Evolutionary conservation across 1,140 invertebrate species (phyloP).

Genomic region (Trichomalopsis sarcophagae): DNA sequence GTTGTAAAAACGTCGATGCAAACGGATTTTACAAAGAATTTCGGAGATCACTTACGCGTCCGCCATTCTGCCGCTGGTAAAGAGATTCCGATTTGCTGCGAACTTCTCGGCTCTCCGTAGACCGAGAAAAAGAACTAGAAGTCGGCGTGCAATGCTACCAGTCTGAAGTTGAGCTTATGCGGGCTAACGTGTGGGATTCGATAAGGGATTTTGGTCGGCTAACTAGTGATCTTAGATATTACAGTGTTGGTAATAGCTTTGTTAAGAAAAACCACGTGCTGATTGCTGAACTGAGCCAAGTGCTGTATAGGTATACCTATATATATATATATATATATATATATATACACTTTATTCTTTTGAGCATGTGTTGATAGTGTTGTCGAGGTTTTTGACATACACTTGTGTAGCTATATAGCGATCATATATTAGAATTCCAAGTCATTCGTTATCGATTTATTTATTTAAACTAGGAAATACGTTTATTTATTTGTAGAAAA

Average conservation of each 20-base stretch:
- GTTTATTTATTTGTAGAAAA: constrained; percentile 33
- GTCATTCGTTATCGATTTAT: no score
- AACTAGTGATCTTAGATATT: neutral
- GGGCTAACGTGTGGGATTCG: no score
- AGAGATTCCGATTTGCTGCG: constrained; percentile 49
- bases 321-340: no score
- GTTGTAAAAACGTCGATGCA: constrained; percentile 55
- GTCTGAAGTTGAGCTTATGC: neutral
- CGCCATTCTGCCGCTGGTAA: constrained; percentile 61
- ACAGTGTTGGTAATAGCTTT: no score
- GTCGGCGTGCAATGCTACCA: neutral
- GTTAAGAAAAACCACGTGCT: neutral
- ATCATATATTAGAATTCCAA: no score
- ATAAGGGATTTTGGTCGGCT: neutral
- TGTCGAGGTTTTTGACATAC: no score
- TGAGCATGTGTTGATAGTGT: no score
- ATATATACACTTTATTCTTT: no score
- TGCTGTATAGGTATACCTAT: no score
- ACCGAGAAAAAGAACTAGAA: neutral
- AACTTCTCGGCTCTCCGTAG: constrained; percentile 1
- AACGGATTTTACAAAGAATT: constrained; percentile 56
- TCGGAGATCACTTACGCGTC: constrained; percentile 63
- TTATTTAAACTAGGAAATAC: neutral
- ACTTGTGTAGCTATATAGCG: no score
- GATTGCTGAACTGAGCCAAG: no score